Conservation (phyloP, 2,113 vertebrate genomes). For the Etheostoma spectabile region DNA sequence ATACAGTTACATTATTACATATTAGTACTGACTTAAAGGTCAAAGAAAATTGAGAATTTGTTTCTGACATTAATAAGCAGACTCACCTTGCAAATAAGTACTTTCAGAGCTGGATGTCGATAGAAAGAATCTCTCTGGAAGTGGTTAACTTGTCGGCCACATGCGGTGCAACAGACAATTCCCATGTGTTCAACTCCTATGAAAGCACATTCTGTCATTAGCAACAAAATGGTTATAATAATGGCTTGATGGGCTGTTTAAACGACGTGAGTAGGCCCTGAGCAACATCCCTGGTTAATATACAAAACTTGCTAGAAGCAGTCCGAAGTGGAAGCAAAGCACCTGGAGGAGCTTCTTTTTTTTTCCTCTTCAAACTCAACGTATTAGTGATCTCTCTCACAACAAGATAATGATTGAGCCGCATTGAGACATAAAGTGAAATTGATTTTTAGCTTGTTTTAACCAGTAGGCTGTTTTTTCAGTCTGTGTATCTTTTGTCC, state of each 20-base stretch:
- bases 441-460: not conserved
- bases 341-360: not conserved
- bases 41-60: not conserved
- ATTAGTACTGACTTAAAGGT: not conserved
- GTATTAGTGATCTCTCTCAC: constrained; percentile 2
- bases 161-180: constrained; percentile 97
- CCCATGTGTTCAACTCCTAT: constrained; percentile 89
- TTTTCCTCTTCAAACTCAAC: not conserved
- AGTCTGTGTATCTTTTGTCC: not conserved
- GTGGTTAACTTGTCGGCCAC: constrained; percentile 98
- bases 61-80: not conserved
- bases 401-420: not conserved
- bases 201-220: constrained; percentile 44
- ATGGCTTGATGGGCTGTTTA: not conserved
- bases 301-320: not conserved
- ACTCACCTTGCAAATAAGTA: constrained; percentile 98
- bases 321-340: not conserved
- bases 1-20: too few relatives aligned
- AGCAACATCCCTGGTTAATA: not conserved
- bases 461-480: not conserved
- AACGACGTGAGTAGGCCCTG: not conserved
- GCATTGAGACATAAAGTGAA: constrained; percentile 1
- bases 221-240: not conserved
- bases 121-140: constrained; percentile 96
- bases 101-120: constrained; percentile 95